phyloP scores from a whole-genome alignment of 2,113 vertebrate species.

The Neotoma lepida region DNA sequence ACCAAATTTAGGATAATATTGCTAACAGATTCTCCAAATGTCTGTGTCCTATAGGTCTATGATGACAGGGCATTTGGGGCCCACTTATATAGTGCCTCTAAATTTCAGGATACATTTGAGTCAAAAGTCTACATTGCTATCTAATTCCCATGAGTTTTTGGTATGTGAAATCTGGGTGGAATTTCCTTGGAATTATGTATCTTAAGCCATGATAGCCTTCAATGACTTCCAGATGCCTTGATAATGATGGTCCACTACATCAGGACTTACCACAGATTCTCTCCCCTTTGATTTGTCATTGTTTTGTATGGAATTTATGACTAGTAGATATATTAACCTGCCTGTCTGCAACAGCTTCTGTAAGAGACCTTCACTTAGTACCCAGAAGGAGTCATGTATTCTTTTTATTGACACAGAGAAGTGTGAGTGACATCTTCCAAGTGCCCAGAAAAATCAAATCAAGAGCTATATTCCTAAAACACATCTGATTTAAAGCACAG shows the following conservation, averaged over 20 bases:
- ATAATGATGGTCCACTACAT: slow-evolving; percentile 66
- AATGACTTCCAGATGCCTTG: slow-evolving; percentile 75
- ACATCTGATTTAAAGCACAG: background rate
- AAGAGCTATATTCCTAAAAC: background rate
- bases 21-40: slow-evolving; percentile 45
- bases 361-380: background rate
- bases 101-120: slow-evolving; percentile 30
- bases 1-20: slow-evolving; percentile 25
- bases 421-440: background rate
- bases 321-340: slow-evolving; percentile 69
- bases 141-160: slow-evolving; percentile 55
- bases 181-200: slow-evolving; percentile 75
- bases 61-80: slow-evolving; percentile 6
- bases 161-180: slow-evolving; percentile 66
- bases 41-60: slow-evolving; percentile 40
- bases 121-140: slow-evolving; percentile 30
- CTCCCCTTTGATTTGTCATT: slow-evolving; percentile 73
- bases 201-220: slow-evolving; percentile 50
- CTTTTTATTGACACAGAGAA: slow-evolving; percentile 27
- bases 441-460: slow-evolving; percentile 13
- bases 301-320: slow-evolving; percentile 70
- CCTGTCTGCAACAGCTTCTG: background rate
- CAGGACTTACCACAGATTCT: slow-evolving; percentile 58
- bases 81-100: background rate
- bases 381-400: background rate